phyloP scores from a whole-genome alignment of 2,113 vertebrate species.

The Pteruthius melanotis region DNA sequence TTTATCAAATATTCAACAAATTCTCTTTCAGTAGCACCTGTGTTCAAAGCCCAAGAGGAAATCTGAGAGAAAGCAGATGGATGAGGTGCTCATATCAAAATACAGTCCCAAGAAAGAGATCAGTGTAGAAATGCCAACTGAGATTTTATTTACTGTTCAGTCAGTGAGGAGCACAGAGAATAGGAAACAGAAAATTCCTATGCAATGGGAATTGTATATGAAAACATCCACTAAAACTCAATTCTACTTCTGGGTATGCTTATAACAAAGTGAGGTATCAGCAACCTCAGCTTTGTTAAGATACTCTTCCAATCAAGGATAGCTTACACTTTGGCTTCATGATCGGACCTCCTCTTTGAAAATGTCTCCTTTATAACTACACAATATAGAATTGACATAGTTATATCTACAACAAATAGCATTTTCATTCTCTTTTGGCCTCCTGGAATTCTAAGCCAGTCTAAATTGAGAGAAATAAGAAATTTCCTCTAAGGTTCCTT shows the following conservation, averaged over 20 bases:
- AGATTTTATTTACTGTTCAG: constrained; percentile 46
- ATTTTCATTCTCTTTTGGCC: background rate
- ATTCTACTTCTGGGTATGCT: background rate
- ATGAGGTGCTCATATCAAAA: constrained; percentile 49
- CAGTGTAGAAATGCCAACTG: constrained; percentile 22
- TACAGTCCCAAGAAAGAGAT: constrained; percentile 30
- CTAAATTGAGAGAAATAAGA: background rate
- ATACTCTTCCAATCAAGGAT: background rate
- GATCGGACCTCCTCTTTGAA: background rate
- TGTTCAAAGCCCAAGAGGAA: constrained; percentile 28
- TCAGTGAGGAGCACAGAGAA: background rate
- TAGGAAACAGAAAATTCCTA: background rate
- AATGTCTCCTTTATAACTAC: background rate
- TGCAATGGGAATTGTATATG: constrained; percentile 2
- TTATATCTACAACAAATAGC: background rate
- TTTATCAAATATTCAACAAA: constrained; percentile 61
- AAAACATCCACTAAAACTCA: background rate
- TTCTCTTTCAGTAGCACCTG: constrained; percentile 36
- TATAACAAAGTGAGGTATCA: background rate
- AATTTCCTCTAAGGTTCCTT: background rate
- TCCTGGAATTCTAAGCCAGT: background rate
- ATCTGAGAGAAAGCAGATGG: constrained; percentile 56
- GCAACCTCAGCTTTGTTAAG: background rate
- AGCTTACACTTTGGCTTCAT: background rate
- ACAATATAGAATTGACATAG: background rate